Base-by-base conservation (phyloP, 2,888 invertebrate genomes). In the Caradrina clavipalpis region DNA sequence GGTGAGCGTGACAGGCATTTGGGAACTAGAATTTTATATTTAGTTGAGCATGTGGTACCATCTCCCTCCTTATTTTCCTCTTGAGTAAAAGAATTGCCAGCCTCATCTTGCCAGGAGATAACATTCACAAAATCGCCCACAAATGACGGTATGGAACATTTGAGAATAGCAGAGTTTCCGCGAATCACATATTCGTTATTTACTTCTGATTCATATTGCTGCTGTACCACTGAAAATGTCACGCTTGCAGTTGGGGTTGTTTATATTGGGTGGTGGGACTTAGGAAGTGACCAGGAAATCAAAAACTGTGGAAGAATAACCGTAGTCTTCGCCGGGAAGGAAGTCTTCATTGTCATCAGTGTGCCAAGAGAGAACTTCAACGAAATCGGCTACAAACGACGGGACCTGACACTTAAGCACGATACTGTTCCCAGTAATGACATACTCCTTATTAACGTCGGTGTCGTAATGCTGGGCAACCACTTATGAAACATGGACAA, bases 41-140 rank as follows among this genome's bases (percentile, higher is more conserved):
- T 56, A 66, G 50, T 45, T 57, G 22, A 70, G 54, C 57, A 65
- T 69, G 63, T 80, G 80, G 82, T 95, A 95, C 95, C 95, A 86
- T 93, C 89, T 84, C 89, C 91, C 74, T 93, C 91, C 78, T 92
- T 91, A 76, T 90, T 86, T 78, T 90, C 92, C 59, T 92, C 90
- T 65, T 89, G 83, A 70, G 91, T 90, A 84, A 89, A 94, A 57
- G 94, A 91, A 86, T 97, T 97, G 82, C 97, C 97, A 85, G 97
- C 97, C 93, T 98, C 98, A 83, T 98, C 98, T 86, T 98, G 98
- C 98, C 98, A 98, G 59, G 98, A 98, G 64, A 98, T 96, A 82
- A 99, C 98, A 88, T 96, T 97, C 77, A 99, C 98, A 94, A 99
- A 99, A 96, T 99, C 99, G 75, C 98, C 98, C 76, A 99, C 98